Evolutionary conservation across 2,797 vertebrate genomes (phyloP).

Genomic region (Atherinosoma microstoma): DNA sequence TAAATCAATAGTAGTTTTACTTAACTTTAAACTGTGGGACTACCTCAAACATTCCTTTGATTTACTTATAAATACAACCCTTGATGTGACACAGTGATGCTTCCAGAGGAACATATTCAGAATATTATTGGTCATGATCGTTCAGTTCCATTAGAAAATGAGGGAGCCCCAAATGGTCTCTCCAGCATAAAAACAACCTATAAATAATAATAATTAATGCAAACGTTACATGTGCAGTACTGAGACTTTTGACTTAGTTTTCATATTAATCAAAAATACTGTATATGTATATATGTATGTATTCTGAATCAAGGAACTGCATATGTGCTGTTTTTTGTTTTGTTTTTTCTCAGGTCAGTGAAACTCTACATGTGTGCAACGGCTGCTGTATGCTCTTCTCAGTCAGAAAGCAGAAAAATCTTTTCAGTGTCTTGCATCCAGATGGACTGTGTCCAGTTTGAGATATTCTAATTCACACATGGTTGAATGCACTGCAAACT

Average conservation of each 20-base stretch:
- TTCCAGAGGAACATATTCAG: too few species aligned
- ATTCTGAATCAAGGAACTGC: constrained; percentile 32
- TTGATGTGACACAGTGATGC: too few species aligned
- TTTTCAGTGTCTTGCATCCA: constrained; percentile 18
- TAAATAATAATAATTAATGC: too few species aligned
- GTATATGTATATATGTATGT: background rate
- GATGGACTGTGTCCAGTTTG: constrained; percentile 12
- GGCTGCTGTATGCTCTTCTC: constrained; percentile 7
- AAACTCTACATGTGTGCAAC: constrained; percentile 20
- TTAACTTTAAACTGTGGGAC: too few species aligned
- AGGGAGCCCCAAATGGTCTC: too few species aligned
- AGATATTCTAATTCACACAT: constrained; percentile 22
- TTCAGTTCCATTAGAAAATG: too few species aligned
- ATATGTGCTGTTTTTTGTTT: constrained; percentile 15
- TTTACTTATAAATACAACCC: too few species aligned
- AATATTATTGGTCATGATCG: too few species aligned
- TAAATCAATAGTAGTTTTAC: too few species aligned
- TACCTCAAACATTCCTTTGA: too few species aligned
- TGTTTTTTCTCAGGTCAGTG: background rate
- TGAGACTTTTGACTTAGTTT: background rate
- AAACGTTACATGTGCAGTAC: background rate
- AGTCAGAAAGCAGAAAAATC: constrained; percentile 7
- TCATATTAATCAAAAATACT: background rate
- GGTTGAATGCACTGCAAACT: constrained; percentile 27
- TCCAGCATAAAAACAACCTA: too few species aligned